Percentiles rank a stretch among this genome's conserved stretches.
These are phyloP conservation scores for Harpalus rubripes DNA, from an alignment of 2,888 invertebrate species.

Conservation along the genomic window DNA sequence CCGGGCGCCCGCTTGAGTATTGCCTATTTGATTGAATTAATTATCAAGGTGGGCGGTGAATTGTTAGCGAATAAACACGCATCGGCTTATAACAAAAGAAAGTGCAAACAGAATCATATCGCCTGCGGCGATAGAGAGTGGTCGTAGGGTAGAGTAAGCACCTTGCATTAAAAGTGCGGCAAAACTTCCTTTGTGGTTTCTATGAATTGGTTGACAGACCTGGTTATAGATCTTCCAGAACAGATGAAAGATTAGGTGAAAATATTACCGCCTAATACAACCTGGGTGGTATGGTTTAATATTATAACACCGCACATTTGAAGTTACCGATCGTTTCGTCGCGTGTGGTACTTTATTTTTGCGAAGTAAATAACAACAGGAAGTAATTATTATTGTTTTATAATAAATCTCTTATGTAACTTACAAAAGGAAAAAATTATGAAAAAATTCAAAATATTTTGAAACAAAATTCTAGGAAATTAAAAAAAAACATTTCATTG, in stretches of 20 bases:
- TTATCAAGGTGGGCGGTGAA: slow-evolving; percentile 38
- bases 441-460: slow-evolving; percentile 26
- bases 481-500: background rate
- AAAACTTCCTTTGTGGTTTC: slow-evolving; percentile 29
- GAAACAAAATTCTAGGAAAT: background rate
- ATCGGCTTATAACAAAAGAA: slow-evolving; percentile 49
- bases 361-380: background rate
- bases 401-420: background rate
- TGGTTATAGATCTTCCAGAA: slow-evolving; percentile 30
- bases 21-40: background rate
- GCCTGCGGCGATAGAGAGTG: background rate
- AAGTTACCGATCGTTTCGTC: slow-evolving; percentile 11
- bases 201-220: slow-evolving; percentile 37
- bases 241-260: slow-evolving; percentile 44
- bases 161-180: slow-evolving; percentile 7
- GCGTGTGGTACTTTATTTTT: slow-evolving; percentile 19
- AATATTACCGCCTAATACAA: slow-evolving; percentile 30
- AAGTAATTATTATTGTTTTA: slow-evolving; percentile 1
- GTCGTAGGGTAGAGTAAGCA: background rate
- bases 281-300: slow-evolving; percentile 35
- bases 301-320: slow-evolving; percentile 19
- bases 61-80: slow-evolving; percentile 19
- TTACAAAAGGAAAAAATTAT: background rate
- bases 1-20: too few relatives aligned
- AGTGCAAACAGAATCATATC: slow-evolving; percentile 38